Evolutionary conservation across 2,113 vertebrate genomes (phyloP).

Genomic region (Ondatra zibethicus): DNA sequence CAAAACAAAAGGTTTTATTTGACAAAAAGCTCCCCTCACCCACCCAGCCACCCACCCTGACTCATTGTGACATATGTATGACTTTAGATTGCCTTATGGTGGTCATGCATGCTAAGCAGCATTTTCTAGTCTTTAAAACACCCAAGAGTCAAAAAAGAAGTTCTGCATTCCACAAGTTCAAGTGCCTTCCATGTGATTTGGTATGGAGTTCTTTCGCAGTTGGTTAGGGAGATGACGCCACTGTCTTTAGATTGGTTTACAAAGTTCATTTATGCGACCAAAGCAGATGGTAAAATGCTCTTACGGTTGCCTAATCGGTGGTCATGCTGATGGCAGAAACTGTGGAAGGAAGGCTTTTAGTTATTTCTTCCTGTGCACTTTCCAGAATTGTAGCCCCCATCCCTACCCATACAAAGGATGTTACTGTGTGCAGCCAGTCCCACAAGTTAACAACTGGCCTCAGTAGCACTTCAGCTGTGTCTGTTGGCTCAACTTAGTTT

Average conservation of each 20-base stretch:
- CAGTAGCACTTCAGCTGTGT: constrained; percentile 16
- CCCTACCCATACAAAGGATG: background rate
- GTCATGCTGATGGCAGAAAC: constrained; percentile 45
- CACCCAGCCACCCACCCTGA: background rate
- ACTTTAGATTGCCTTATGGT: background rate
- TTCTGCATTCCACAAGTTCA: constrained; percentile 12
- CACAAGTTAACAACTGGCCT: constrained; percentile 28
- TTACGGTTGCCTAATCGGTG: constrained; percentile 47
- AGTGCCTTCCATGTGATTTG: constrained; percentile 20
- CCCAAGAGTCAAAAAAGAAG: background rate
- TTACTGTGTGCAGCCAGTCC: background rate
- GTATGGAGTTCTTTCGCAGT: background rate
- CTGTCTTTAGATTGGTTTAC: constrained; percentile 8
- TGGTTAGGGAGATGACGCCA: background rate
- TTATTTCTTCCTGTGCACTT: constrained; percentile 63
- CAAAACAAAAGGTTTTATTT: constrained; percentile 75
- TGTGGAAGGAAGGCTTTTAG: constrained; percentile 53
- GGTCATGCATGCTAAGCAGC: background rate
- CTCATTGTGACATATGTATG: background rate
- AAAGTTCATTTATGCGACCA: constrained; percentile 41
- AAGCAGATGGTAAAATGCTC: background rate
- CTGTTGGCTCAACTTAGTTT: background rate
- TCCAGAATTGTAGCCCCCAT: background rate
- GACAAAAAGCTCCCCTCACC: constrained; percentile 37
- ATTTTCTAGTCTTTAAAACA: constrained; percentile 39